Evolutionary conservation across 2,797 vertebrate genomes (phyloP), one percentile per base, ranked within the genome.

Genomic region (Scyliorhinus canicula): DNA sequence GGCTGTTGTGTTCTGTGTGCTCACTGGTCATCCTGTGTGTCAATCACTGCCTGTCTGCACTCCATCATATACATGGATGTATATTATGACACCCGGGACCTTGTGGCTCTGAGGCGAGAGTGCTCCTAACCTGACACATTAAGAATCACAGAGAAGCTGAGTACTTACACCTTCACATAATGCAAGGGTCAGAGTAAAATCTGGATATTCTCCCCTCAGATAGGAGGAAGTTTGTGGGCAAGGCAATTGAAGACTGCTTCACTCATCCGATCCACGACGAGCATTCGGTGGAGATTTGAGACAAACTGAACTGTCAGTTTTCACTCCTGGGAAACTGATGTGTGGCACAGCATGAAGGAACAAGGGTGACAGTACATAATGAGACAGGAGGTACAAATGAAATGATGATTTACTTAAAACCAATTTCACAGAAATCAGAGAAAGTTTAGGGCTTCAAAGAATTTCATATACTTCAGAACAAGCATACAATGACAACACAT

Each of bases 391-490:
- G 21, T 91, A 65, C 60, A 91, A 91, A 91, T 91, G 57, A 24
- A 63, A 91, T 44, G 88, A 63, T 91, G 88, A 91, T 91, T 91
- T 91, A 91, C 88, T 91, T 91, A 26, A 91, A 91, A 65, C 60
- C 88, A 91, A 91, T 91, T 91, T 91, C 88, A 91, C 88, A 91
- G 57, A n/a, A 88, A 65, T 60, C 35, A 65, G 57, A 44, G 57
- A 65, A 44, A 8, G 88, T n/a, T 91, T 91, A 91, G 60, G 88
- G 65, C 60, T 91, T 91, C 88, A 91, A 91, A 91, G n/a, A 65
- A 44, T 65, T 91, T 65, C 88, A 63, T 40, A 63, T 65, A 65
- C 86, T 60, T n/a, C 86, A 24, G 86, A 35, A 90, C 88, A 91
- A 57, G 60, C 60, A 60, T 44, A 28, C 88, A 63, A 91, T 63